Evolutionary conservation across 2,888 invertebrate species (phyloP), one percentile per base, ranked within the genome.

Genomic region (Eupithecia subumbrata): DNA sequence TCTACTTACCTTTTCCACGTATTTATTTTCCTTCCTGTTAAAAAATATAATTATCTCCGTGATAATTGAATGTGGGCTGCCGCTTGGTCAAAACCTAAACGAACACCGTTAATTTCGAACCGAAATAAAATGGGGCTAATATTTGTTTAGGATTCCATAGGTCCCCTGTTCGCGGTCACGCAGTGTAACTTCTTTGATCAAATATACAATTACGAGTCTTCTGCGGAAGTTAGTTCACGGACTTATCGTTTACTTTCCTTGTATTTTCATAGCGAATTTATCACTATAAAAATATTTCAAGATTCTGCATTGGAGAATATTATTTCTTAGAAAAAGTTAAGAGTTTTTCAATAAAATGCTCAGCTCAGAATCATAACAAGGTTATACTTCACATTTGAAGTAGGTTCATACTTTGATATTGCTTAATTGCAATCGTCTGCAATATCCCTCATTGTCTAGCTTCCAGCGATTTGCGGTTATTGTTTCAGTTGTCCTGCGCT

Each of bases 61-160:
- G 52, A 37, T 76, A 76, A 77, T 75, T 78, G 76, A 75, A 78
- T 72, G 79, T 74, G 68, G 64, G 76, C 69, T 76, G 72, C 74
- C 70, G 75, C 75, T 78, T 70, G 75, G 64, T 70, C 68, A 72
- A 75, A 73, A 78, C 74, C 75, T 72, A 76, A 82, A 81, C 79
- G 80, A 77, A 78, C 78, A 78, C 82, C 80, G 78, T 81, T 74
- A 67, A 74, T 77, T 74, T 77, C 72, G 72, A 72, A 40, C 71
- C 66, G 83, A 83, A 85, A 84, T 86, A 84, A 86, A 83, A 86
- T 84, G 84, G 78, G 78, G 74, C 81, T 77, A 70, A 85, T 85
- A 77, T 88, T 88, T 88, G 80, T 75, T 84, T 86, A 87, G 88
- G 87, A 83, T 81, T 80, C 80, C 81, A 83, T 84, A 80, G 83